Evolutionary conservation across 2,888 invertebrate species (phyloP), one percentile per base, ranked within the genome.

Genomic region (Epinotia brunnichana): DNA sequence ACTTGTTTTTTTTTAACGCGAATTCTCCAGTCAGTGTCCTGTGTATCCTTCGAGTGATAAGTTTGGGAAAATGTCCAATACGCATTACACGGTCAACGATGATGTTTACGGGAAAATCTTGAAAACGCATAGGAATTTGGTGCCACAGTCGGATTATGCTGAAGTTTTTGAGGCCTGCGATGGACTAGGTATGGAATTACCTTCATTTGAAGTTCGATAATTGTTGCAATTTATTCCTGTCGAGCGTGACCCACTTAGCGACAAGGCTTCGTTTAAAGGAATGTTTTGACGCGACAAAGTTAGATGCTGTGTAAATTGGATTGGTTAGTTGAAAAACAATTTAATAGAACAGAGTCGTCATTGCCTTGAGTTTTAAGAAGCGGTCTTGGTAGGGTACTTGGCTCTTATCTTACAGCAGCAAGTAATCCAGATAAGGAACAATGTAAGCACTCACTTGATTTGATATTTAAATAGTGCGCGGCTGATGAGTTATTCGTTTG

Each of bases 41-140:
- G 82, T 84, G 82, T 81, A 80, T 81, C 74, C 74, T 78, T 79
- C 74, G 73, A 81, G 84, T 84, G 81, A 64, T 56, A 24, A 66
- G 13, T 74, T 76, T 74, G 60, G 79, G 79, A 75, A 81, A 79
- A 85, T 88, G 88, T 87, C 91, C 66, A 84, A 81, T 72, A 81
- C 84, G n/a, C 87, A 92, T 84, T 92, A 92, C 76, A 89, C 85
- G 35, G 92, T 94, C 76, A 92, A 94, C 75, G 90, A 91, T 67
- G 93, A 92, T 83, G 79, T 93, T 76, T 94, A 93, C 77, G 91
- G 92, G 73, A 90, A 86, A 82, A 90, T 93, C 77, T 80, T 91
- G 74, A 93, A 92, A 82, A 83, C 85, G 19, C 84, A 85, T 75
- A 78, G 82, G 11, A 82, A 83, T 74, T 78, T 85, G 73, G 83